A percentile compares a stretch with the other conserved stretches of the same genome.
phyloP scores from a whole-genome alignment of 2,888 invertebrate species.

The Cactoblastis cactorum region DNA sequence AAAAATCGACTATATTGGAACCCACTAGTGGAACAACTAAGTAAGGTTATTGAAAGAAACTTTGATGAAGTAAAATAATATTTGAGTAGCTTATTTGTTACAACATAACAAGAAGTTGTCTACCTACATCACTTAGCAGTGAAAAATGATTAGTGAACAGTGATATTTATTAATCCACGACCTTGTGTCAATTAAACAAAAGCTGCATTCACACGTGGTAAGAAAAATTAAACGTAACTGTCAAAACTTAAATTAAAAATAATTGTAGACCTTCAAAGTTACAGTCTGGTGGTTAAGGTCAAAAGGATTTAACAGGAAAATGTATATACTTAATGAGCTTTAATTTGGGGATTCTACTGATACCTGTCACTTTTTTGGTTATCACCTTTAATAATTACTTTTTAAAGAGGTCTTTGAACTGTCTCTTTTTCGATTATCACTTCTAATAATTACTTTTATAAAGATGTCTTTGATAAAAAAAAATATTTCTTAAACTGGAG shows the following conservation, averaged over 20 bases:
- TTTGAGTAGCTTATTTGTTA: neutral
- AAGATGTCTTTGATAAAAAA: too few relatives aligned
- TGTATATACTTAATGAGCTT: neutral
- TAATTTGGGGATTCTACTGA: too few relatives aligned
- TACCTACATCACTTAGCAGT: neutral
- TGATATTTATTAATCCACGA: neutral
- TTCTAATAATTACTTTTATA: too few relatives aligned
- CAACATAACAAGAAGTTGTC: neutral
- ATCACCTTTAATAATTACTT: too few relatives aligned
- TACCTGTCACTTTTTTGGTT: too few relatives aligned
- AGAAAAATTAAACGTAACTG: constrained; percentile 11
- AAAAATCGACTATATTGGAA: too few relatives aligned
- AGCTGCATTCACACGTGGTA: constrained; percentile 11
- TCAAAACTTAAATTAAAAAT: constrained; percentile 12
- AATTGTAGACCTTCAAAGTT: neutral
- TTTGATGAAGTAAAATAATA: neutral
- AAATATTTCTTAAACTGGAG: too few relatives aligned
- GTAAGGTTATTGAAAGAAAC: too few relatives aligned
- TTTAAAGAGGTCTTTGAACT: too few relatives aligned
- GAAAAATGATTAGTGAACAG: neutral
- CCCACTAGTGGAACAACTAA: too few relatives aligned
- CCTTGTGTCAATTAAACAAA: constrained; percentile 10
- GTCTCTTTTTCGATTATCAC: too few relatives aligned
- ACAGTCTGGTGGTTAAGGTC: neutral
- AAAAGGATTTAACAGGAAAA: constrained; percentile 5